Percentiles rank a stretch among this genome's conserved stretches.
Conservation (phyloP, 2,797 vertebrate species). For the Columba guinea region DNA sequence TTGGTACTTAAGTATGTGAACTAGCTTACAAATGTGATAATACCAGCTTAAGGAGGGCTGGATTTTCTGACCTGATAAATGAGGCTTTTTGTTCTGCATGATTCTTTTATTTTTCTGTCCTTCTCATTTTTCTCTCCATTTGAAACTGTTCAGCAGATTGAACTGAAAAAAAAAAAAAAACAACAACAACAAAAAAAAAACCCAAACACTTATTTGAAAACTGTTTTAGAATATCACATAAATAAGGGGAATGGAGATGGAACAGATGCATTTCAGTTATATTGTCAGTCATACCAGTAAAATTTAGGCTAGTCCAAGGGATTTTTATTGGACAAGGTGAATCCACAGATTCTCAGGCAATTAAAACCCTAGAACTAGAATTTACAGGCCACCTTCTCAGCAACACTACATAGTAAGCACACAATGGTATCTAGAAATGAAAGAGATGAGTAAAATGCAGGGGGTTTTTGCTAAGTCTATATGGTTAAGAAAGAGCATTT, state of each 20-base stretch:
- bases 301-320: background rate
- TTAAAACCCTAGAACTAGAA: background rate
- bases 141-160: background rate
- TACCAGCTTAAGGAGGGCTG: background rate
- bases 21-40: background rate
- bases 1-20: background rate
- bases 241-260: background rate
- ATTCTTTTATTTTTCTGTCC: background rate
- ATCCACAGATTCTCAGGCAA: background rate
- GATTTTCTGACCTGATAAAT: slow-evolving; percentile 25
- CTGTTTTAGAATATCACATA: background rate
- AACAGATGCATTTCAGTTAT: background rate
- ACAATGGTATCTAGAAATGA: background rate
- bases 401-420: background rate
- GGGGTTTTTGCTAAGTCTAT: background rate
- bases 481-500: background rate
- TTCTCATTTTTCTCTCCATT: background rate
- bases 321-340: background rate
- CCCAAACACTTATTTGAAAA: background rate
- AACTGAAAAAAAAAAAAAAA: background rate
- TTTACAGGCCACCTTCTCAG: background rate
- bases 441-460: background rate
- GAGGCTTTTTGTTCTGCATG: background rate
- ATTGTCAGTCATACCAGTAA: background rate
- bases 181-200: background rate